Percentiles rank a stretch among this genome's conserved stretches.
These are phyloP conservation scores for Acanthosoma haemorrhoidale DNA, from an alignment of 2,888 invertebrate genomes.

Conservation along the genomic window DNA sequence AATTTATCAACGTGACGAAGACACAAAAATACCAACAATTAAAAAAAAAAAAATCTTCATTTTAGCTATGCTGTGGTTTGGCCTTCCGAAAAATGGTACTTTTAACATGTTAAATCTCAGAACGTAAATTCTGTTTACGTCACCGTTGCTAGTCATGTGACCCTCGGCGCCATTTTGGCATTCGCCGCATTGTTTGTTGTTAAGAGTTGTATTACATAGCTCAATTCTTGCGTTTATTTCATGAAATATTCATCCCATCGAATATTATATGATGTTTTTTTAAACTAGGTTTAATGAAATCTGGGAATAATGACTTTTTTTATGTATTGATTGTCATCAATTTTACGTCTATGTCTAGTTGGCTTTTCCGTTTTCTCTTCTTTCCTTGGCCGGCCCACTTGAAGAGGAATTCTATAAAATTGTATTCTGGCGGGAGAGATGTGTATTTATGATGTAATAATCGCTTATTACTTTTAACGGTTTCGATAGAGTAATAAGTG, in stretches of 20 bases:
- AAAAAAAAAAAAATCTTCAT: too few species aligned
- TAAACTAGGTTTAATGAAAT: too few species aligned
- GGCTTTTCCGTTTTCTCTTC: constrained; percentile 10
- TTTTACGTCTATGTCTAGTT: background rate
- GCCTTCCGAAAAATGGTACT: too few species aligned
- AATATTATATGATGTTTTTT: too few species aligned
- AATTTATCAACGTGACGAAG: too few species aligned
- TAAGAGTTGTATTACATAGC: background rate
- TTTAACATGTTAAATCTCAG: background rate
- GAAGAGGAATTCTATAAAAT: background rate
- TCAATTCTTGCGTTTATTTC: background rate
- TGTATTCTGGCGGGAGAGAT: constrained; percentile 14
- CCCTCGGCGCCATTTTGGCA: constrained; percentile 27
- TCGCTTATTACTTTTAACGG: background rate
- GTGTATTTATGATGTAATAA: background rate
- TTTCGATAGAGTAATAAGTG: too few species aligned
- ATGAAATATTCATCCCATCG: background rate
- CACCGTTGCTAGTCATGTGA: constrained; percentile 31
- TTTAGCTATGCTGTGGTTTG: too few species aligned
- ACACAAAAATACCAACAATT: too few species aligned
- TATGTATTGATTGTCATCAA: background rate
- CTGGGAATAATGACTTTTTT: background rate
- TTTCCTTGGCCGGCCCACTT: constrained; percentile 3
- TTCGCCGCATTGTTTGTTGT: constrained; percentile 27
- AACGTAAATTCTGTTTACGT: constrained; percentile 14